Percentiles rank a stretch among this genome's conserved stretches.
These are phyloP conservation scores for Panthera uncia DNA, from an alignment of 2,113 vertebrate genomes.

Conservation along the genomic window DNA sequence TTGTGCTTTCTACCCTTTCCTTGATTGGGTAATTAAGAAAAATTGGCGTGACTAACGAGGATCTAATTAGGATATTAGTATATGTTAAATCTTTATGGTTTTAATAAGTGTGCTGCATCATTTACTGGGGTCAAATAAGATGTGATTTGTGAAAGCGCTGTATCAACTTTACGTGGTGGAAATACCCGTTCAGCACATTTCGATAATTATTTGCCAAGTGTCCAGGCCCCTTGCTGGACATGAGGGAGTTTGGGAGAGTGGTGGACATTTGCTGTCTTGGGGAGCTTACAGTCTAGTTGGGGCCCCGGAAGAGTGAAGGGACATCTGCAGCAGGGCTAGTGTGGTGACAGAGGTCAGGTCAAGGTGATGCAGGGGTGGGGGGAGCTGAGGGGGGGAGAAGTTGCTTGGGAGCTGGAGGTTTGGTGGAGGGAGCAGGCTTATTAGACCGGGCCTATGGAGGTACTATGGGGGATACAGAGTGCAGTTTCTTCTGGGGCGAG, in stretches of 20 bases:
- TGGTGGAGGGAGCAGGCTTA: background rate
- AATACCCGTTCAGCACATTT: background rate
- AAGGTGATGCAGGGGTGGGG: background rate
- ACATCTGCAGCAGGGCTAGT: fast-evolving
- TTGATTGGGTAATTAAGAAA: background rate
- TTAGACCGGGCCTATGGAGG: background rate
- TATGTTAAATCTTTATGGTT: background rate
- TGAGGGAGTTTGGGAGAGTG: background rate
- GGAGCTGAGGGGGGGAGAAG: background rate
- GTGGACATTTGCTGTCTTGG: background rate
- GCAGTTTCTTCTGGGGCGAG: background rate
- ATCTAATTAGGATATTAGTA: background rate
- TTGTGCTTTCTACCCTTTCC: background rate
- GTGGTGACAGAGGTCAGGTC: background rate
- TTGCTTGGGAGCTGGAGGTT: background rate
- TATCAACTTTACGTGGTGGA: background rate
- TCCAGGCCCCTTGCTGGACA: background rate
- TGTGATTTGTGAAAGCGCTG: background rate
- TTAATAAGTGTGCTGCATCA: background rate
- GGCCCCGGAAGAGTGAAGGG: background rate
- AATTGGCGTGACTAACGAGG: background rate
- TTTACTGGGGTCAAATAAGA: background rate
- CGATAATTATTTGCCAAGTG: background rate
- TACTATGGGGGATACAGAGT: fast-evolving
- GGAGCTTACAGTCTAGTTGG: background rate